Base-by-base conservation (phyloP, 2,113 vertebrate genomes). In the Charina bottae region DNA sequence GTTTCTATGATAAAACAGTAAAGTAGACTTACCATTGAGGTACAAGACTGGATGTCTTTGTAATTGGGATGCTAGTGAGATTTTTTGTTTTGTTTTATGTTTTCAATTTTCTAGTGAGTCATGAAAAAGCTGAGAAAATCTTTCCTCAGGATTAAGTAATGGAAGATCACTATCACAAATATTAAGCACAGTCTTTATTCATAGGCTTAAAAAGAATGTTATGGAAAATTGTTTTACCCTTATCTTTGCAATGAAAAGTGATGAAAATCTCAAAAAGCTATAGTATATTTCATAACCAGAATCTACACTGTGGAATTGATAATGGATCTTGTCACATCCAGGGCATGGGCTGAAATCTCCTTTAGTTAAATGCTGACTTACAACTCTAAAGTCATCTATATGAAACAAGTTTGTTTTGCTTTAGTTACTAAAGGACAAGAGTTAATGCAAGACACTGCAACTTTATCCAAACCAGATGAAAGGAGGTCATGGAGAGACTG, bases 141-240 rank as follows among this genome's bases (percentile, higher is more conserved):
- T 90, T 92, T 87, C 62, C 84, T 90, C 2, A 1, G 28, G n/a
- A 85, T 90, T 86, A 90, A 92, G 62, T 72, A 92, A 90, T 87
- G 54, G 62, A 28, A 83, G 84, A 90, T 87, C 19, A 37, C 62
- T 90, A 90, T 90, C 62, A 92, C 85, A 92, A 96, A 90, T 90
- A 11, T 92, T 83, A 92, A 4, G 68, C 89, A 89, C 15, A 92
- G 83, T 0, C 11, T 93, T 23, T 33, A 93, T 92, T 64, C 60
- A 85, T 42, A 87, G 83, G 24, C 23, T 26, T 53, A 28, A 1
- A 64, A 87, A 87, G 46, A 78, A 37, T 19, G 0, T 42, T 54
- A 37, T 55, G 0, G 11, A 83, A 3, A 93, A 90, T 26, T 19
- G 1, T 95, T 92, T 90, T 90, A n/a, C 54, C 53, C 53, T 90